Evolutionary conservation across 1,140 invertebrate species (phyloP).

Genomic region (Lycorma delicatula): DNA sequence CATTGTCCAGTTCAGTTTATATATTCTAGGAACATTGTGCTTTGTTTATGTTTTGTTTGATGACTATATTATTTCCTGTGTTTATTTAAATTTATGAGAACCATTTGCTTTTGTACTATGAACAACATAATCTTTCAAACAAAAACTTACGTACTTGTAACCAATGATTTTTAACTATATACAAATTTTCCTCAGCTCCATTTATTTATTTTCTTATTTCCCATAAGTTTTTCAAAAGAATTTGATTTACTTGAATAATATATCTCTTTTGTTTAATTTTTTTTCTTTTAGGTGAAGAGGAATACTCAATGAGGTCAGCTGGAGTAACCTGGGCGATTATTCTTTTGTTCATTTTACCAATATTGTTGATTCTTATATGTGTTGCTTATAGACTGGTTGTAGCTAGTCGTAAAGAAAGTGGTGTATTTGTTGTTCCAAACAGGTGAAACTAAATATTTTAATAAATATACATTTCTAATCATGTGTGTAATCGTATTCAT

Average conservation of each 20-base stretch:
- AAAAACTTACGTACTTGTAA: background rate
- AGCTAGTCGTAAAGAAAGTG: too few relatives aligned
- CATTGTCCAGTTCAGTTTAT: too few relatives aligned
- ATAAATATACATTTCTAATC: too few relatives aligned
- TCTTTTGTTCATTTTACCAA: conserved; percentile 61
- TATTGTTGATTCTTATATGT: conserved; percentile 61
- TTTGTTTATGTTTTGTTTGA: too few relatives aligned
- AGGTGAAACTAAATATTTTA: too few relatives aligned
- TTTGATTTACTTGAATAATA: background rate
- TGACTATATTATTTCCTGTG: too few relatives aligned
- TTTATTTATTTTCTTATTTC: background rate
- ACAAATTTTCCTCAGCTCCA: background rate
- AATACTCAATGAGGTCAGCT: conserved; percentile 63
- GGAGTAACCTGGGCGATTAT: conserved; percentile 69
- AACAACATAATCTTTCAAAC: too few relatives aligned
- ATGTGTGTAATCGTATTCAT: too few relatives aligned
- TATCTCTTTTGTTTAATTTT: background rate
- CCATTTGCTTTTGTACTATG: too few relatives aligned
- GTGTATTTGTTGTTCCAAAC: too few relatives aligned
- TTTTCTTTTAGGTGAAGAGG: conserved; percentile 55
- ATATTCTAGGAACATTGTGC: too few relatives aligned
- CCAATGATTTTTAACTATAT: background rate
- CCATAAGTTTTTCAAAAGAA: background rate
- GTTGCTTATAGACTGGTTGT: conserved; percentile 53
- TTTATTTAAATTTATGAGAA: too few relatives aligned